Evolutionary conservation across 2,888 invertebrate genomes (phyloP), one percentile per base, ranked within the genome.

Genomic region (Desoria tigrina): DNA sequence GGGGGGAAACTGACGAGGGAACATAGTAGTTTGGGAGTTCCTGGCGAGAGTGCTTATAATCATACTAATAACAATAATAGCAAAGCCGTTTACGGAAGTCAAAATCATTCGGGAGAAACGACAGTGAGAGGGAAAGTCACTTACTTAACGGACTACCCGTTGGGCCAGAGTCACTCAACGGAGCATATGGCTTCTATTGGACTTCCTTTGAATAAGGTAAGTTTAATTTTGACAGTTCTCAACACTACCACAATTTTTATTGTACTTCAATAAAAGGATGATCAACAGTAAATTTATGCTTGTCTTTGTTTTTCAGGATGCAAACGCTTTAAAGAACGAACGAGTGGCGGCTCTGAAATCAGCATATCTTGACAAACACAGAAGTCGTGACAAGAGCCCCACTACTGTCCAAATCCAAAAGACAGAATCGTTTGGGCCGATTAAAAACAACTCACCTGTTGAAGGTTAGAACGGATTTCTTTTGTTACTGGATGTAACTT

Each of bases 301-400:
- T n/a, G n/a, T n/a, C n/a, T n/a, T n/a, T n/a, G 4, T 45, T 18
- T 45, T 45, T 9, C 58, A 74, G 66, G 77, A 77, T 45, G 62
- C 75, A 51, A 66, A 70, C 21, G 66, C 70, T n/a, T 51, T 74
- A 27, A 73, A 77, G 61, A 76, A 77, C 58, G 77, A 77, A 68
- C 69, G 77, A 42, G 58, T 77, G 23, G 74, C 75, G 14, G 71
- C 74, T 14, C 72, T 77, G 37, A 77, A 77, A 59, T 73, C 74
- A 18, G 74, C 77, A 6, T 76, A 76, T 60, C 72, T 74, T 39
- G 74, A 76, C 26, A 75, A 73, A 50, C 69, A 74, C 32, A 64
- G 69, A 49, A 69, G 70, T 14, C 63, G 69, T 32, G 66, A 73
- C 6, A 62, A 61, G 18, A 54, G 63, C n/a, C 60, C 55, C n/a